Evolutionary conservation across 1,140 invertebrate genomes (phyloP), one percentile per base, ranked within the genome.

Genomic region (Zaprionus vittiger): DNA sequence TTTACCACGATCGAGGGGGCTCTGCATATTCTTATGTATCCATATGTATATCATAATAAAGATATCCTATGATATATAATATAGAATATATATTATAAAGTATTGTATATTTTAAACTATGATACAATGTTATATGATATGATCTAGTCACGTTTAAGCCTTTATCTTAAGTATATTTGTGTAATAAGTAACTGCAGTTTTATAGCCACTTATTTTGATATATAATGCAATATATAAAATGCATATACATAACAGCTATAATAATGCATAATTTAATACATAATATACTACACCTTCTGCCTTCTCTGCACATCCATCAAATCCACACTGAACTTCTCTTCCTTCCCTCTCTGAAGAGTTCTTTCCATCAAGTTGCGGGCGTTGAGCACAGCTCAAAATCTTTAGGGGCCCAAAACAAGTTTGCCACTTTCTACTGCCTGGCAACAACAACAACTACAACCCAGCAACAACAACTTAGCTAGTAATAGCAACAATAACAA

Each of bases 391-490:
- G 24, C 59, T 57, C 47, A 14, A 47, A 34, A 57, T 73, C 49
- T 80, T 41, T n/a, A 17, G 67, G 26, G 63, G 22, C 49, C 62
- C 62, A 67, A 82, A 86, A 80, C 80, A 69, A 22, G 75, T 80
- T 80, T 80, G 71, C 54, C 72, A 83, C 85, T 81, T 87, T 85
- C 75, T 68, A 78, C 72, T 76, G 69, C 69, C 54, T 47, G 34
- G 47, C 67, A 54, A 37, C 65, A 66, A 60, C 69, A 71, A 52
- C 77, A 84, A 44, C 55, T 14, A 9, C 15, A 47, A 44, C n/a
- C 0, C 47, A 54, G 28, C 76, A 84, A 49, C 49, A 24, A 20
- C 15, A 47, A 47, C 41, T 47, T 2, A 47, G 41, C n/a, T 9
- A 17, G 26, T 20, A 83, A 59, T 55, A 57, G 12, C 61, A 73